phyloP scores from a whole-genome alignment of 2,797 vertebrate genomes.

The Cetoscarus ocellatus region DNA sequence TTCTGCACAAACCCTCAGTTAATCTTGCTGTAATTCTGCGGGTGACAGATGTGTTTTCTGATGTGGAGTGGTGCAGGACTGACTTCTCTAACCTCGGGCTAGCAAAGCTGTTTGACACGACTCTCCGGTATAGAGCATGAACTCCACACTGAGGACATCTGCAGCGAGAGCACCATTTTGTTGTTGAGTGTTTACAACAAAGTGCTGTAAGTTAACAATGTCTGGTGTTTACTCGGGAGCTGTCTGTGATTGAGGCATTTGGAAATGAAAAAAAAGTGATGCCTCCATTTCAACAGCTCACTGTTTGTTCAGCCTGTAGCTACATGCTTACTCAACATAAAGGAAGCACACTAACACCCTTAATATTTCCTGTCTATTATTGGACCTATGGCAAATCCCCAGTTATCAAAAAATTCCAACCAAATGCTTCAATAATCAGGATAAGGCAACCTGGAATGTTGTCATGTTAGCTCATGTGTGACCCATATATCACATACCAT shows the following conservation, averaged over 20 bases:
- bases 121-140: constrained; percentile 33
- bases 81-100: constrained; percentile 62
- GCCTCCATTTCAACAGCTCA: neutral
- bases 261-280: neutral
- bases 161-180: constrained; percentile 30
- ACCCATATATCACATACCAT: neutral
- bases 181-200: constrained; percentile 7
- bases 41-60: constrained; percentile 72
- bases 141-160: constrained; percentile 40
- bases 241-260: constrained; percentile 8
- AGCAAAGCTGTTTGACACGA: constrained; percentile 53
- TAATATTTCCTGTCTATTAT: constrained; percentile 1
- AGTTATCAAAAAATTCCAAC: neutral
- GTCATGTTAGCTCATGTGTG: constrained; percentile 17
- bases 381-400: neutral
- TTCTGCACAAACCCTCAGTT: constrained; percentile 43
- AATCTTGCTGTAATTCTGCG: constrained; percentile 66
- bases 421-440: neutral
- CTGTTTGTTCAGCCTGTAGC: neutral
- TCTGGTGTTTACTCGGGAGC: neutral
- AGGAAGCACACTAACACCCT: neutral
- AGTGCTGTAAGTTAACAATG: constrained; percentile 2
- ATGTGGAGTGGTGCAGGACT: constrained; percentile 35
- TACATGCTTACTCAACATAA: neutral
- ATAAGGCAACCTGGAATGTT: neutral